Percentiles rank a stretch among this genome's conserved stretches.
Evolutionary conservation across 2,113 vertebrate species (phyloP).

Genomic region (Sturnira hondurensis): DNA sequence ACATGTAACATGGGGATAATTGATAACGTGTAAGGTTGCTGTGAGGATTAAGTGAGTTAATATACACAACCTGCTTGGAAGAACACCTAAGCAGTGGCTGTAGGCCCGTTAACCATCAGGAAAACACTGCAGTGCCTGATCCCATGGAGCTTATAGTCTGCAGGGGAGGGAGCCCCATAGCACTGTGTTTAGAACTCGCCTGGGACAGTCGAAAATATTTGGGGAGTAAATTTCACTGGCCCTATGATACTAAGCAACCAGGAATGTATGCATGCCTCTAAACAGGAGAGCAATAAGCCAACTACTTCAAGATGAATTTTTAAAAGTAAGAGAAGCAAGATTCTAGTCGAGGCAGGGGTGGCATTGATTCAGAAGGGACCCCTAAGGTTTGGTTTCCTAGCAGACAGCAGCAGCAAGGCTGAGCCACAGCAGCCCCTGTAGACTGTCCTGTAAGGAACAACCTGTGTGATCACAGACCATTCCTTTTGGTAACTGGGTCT

Average conservation of each 20-base stretch:
- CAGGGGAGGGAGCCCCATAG: background rate
- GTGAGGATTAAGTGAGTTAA: background rate
- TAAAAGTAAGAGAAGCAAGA: background rate
- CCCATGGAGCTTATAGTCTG: fast-evolving
- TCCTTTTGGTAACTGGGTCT: background rate
- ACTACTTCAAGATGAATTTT: background rate
- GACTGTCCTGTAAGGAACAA: background rate
- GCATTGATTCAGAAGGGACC: background rate
- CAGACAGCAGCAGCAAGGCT: background rate
- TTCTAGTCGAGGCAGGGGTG: background rate
- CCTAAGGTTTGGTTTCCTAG: background rate
- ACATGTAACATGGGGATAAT: background rate
- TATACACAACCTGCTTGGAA: background rate
- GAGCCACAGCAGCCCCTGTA: fast-evolving
- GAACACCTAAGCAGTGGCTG: background rate
- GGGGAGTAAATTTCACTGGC: background rate
- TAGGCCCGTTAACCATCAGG: fast-evolving
- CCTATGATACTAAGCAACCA: background rate
- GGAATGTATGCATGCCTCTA: background rate
- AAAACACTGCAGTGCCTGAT: background rate
- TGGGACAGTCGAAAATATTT: background rate
- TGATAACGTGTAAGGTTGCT: background rate
- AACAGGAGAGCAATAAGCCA: background rate
- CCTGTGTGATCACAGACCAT: too few species aligned
- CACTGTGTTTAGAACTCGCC: background rate